phyloP scores from a whole-genome alignment of 2,797 vertebrate species.

The Synaphobranchus kaupii region DNA sequence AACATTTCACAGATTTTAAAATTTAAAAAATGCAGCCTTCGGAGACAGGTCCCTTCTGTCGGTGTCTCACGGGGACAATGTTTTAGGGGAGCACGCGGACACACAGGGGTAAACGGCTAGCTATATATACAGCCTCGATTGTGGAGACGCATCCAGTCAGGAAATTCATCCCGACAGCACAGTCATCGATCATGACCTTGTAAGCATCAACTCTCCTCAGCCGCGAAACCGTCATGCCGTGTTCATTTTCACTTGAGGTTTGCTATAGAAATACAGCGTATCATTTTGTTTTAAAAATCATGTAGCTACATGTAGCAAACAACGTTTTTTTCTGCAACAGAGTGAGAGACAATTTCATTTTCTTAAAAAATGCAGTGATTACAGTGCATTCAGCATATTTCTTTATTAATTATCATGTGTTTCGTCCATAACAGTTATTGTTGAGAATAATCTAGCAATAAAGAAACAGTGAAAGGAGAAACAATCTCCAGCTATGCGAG shows the following conservation, averaged over 20 bases:
- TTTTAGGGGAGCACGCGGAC: conserved; percentile 62
- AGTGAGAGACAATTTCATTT: not conserved
- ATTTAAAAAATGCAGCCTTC: conserved; percentile 43
- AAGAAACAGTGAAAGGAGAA: conserved; percentile 40
- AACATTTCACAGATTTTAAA: conserved; percentile 56
- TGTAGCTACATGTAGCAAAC: not conserved
- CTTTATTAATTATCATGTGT: conserved; percentile 52
- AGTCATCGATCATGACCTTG: conserved; percentile 81
- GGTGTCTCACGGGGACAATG: conserved; percentile 63
- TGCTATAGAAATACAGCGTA: not conserved
- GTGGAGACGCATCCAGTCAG: conserved; percentile 82
- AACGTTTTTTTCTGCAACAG: not conserved
- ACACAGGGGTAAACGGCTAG: conserved; percentile 73
- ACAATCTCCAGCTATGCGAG: conserved; percentile 71
- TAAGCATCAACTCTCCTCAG: conserved; percentile 65
- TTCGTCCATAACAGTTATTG: conserved; percentile 49
- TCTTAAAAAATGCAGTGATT: not conserved
- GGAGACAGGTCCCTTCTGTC: conserved; percentile 49
- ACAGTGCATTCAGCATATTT: not conserved
- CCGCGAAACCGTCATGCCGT: conserved; percentile 66
- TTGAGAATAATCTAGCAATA: conserved; percentile 40
- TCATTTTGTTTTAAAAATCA: not conserved
- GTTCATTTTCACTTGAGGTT: conserved; percentile 43
- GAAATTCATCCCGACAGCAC: conserved; percentile 84
- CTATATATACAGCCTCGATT: conserved; percentile 65